These are phyloP conservation scores for Stegastes partitus DNA, from an alignment of 2,113 vertebrate species.

Conservation along the genomic window DNA sequence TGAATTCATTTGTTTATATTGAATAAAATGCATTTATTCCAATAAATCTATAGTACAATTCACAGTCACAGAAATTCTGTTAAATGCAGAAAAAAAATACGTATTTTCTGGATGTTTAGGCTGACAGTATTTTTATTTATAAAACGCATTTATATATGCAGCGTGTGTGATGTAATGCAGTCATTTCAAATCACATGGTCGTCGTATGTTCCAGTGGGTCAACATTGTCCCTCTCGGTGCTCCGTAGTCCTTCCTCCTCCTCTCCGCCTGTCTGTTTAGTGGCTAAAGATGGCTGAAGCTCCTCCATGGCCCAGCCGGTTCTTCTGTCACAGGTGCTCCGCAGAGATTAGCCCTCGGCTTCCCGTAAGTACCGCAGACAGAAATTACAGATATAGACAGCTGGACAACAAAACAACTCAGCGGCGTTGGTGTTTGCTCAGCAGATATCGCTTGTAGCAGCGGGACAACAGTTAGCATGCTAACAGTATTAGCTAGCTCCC, in stretches of 20 bases:
- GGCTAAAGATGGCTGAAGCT: conserved; percentile 92
- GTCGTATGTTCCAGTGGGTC: conserved; percentile 23
- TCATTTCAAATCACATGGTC: neutral
- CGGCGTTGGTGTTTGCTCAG: neutral
- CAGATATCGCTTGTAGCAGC: neutral
- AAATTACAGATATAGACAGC: neutral
- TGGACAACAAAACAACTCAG: neutral
- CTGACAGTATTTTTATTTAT: too few relatives aligned
- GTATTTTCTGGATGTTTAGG: too few relatives aligned
- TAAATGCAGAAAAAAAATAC: too few relatives aligned
- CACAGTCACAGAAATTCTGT: too few relatives aligned
- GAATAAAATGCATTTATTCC: neutral
- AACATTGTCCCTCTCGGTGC: conserved; percentile 64
- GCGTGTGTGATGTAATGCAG: too few relatives aligned
- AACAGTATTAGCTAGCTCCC: conserved; percentile 50
- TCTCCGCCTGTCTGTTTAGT: conserved; percentile 49
- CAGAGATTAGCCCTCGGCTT: conserved; percentile 86
- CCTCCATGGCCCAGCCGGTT: conserved; percentile 90
- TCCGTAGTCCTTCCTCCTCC: conserved; percentile 73
- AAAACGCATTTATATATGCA: neutral
- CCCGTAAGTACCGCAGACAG: conserved; percentile 76
- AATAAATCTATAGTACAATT: neutral
- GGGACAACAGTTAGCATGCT: conserved; percentile 55
- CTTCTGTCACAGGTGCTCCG: conserved; percentile 93
- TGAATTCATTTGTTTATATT: neutral